Evolutionary conservation across 2,888 invertebrate species (phyloP), one percentile per base, ranked within the genome.

Genomic region (Drosophila aldrichi): DNA sequence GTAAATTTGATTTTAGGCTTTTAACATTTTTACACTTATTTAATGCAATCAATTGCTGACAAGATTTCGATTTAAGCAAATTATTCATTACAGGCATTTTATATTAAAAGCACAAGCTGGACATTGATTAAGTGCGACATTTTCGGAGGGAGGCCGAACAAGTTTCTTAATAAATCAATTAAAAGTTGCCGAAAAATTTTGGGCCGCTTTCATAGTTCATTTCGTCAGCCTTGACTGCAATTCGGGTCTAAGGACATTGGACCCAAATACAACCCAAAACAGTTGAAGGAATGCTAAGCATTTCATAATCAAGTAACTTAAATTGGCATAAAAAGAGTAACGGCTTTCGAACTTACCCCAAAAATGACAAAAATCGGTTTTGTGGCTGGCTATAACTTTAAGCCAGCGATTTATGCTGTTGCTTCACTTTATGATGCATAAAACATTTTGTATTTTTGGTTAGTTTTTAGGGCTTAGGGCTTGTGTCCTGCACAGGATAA

Each of bases 311-410:
- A 55, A 41, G 32, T 36, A 49, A 51, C 40, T 56, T 49, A 55
- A 51, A 38, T 34, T 29, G 16, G 9, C 34, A 59, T 56, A 22
- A 46, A 74, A 55, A 46, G 57, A 49, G 9, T 14, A 58, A 54
- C 38, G 62, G 16, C 8, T 18, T 58, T 51, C 48, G 9, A 40
- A 83, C 88, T 83, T 83, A 88, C 83, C 78, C 70, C 46, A 29
- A 7, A 68, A 58, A 60, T 18, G 25, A 46, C 7, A 57, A 59
- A 64, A 79, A 74, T 71, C 58, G 62, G 67, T 56, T 82, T 63
- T 64, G 59, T 59, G 60, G 56, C n/a, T n/a, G n/a, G n/a, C 52
- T 77, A 44, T 55, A 63, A 48, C 60, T 65, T 65, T 68, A 56
- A 68, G 65, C 61, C 63, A 63, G 55, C 25, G 59, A 55, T 54